Percentiles rank a stretch among this genome's conserved stretches.
Evolutionary conservation across 1,140 invertebrate species (phyloP).

Genomic region (Aphis craccivora): DNA sequence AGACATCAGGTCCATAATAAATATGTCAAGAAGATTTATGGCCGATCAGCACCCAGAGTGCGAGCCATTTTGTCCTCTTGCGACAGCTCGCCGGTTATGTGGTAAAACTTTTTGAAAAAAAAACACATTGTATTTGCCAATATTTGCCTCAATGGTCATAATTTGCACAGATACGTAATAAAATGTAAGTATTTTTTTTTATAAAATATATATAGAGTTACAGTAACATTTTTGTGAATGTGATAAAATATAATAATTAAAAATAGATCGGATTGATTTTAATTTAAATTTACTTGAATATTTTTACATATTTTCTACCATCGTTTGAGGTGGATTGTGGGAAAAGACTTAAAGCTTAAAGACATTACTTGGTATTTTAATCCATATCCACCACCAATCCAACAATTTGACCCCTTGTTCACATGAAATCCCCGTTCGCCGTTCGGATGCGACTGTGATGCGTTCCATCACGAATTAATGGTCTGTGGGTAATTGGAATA

Average conservation of each 20-base stretch:
- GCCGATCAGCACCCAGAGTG: slow-evolving; percentile 28
- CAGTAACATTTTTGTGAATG: background rate
- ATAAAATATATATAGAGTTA: background rate
- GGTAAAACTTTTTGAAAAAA: background rate
- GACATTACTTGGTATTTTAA: slow-evolving; percentile 37
- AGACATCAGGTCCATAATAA: slow-evolving; percentile 49
- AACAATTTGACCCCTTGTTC: background rate
- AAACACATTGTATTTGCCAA: background rate
- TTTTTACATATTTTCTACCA: background rate
- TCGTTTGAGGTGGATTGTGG: background rate
- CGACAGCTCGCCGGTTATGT: background rate
- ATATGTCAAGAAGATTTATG: slow-evolving; percentile 55
- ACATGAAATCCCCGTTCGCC: background rate
- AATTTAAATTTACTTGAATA: background rate
- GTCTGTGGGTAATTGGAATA: background rate
- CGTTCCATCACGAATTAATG: background rate
- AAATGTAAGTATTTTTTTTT: background rate
- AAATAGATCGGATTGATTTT: background rate
- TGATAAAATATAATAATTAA: background rate
- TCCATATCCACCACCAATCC: background rate
- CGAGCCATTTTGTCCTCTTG: slow-evolving; percentile 38
- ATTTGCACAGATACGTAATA: background rate
- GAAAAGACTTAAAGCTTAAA: background rate
- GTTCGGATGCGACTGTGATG: slow-evolving; percentile 2
- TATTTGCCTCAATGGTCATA: background rate